Conservation (phyloP, 2,888 invertebrate species). For the Onthophagus sagittarius region DNA sequence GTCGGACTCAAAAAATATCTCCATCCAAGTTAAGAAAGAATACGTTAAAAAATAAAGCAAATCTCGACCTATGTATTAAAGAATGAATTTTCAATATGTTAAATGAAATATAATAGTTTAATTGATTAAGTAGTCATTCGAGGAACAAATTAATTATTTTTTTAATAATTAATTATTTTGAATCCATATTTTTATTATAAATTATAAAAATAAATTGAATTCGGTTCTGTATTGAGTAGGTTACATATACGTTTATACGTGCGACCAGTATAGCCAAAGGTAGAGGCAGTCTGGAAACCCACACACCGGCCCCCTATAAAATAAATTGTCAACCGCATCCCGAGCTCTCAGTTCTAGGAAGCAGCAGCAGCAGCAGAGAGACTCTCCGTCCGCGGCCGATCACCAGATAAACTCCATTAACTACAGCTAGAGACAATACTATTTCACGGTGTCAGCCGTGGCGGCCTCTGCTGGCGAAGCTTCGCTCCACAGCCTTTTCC, state of each 20-base stretch:
- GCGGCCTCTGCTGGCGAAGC: slow-evolving; percentile 19
- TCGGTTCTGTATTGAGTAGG: too few relatives aligned
- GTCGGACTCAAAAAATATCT: slow-evolving; percentile 16
- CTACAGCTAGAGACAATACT: slow-evolving; percentile 51
- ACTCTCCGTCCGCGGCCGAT: slow-evolving; percentile 41
- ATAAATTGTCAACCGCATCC: slow-evolving; percentile 49
- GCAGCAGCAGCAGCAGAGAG: slow-evolving; percentile 35
- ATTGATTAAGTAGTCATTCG: too few relatives aligned
- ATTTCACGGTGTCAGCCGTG: slow-evolving; percentile 45
- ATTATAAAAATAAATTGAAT: too few relatives aligned
- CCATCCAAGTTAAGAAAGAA: slow-evolving; percentile 7
- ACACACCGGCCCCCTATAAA: slow-evolving; percentile 45
- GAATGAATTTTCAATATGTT: too few relatives aligned
- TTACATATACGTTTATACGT: slow-evolving; percentile 4
- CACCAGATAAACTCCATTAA: slow-evolving; percentile 50
- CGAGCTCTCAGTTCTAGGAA: slow-evolving; percentile 47
- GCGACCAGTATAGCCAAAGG: slow-evolving; percentile 27
- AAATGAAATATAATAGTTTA: too few relatives aligned
- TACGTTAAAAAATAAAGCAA: background rate
- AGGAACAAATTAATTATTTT: too few relatives aligned
- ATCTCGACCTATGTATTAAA: too few relatives aligned
- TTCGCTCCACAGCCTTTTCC: background rate
- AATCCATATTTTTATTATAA: too few relatives aligned
- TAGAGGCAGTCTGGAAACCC: slow-evolving; percentile 23
- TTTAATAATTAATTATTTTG: too few relatives aligned